Conservation (phyloP, 2,888 invertebrate genomes). For the Plagodis dolabraria region DNA sequence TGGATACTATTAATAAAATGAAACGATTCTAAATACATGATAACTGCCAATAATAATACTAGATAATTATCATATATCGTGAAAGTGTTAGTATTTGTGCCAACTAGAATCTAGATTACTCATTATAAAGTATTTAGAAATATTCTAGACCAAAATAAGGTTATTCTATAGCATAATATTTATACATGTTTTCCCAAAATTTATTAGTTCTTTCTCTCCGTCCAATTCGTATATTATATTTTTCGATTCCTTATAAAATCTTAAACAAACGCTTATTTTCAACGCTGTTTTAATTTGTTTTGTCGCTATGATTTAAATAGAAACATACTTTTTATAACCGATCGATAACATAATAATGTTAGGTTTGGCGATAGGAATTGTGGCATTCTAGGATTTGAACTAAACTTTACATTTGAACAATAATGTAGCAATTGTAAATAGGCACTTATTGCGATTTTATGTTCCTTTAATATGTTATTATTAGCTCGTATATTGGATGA, state of each 20-base stretch:
- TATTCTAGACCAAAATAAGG: slow-evolving; percentile 19
- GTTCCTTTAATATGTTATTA: background rate
- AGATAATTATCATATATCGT: background rate
- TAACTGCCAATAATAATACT: slow-evolving; percentile 21
- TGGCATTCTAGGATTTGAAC: background rate
- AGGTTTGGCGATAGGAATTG: slow-evolving; percentile 15
- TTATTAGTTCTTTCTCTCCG: slow-evolving; percentile 6
- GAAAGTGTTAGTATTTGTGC: slow-evolving; percentile 9
- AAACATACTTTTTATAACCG: too few species aligned
- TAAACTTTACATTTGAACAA: background rate
- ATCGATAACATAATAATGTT: too few species aligned
- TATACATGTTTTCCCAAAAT: background rate
- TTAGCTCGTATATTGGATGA: too few species aligned
- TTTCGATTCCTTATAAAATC: too few species aligned
- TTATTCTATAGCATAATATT: background rate
- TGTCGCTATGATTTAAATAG: too few species aligned
- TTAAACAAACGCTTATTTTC: too few species aligned
- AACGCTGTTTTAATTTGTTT: too few species aligned
- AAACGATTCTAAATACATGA: slow-evolving; percentile 13
- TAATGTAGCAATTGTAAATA: background rate
- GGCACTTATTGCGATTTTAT: background rate
- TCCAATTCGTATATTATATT: slow-evolving; percentile 6
- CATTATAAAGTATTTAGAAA: slow-evolving; percentile 1
- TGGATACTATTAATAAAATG: background rate
- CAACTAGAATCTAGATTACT: slow-evolving; percentile 11